These are phyloP conservation scores for Oreochromis grahami DNA, from an alignment of 2,797 vertebrate species.

Conservation along the genomic window DNA sequence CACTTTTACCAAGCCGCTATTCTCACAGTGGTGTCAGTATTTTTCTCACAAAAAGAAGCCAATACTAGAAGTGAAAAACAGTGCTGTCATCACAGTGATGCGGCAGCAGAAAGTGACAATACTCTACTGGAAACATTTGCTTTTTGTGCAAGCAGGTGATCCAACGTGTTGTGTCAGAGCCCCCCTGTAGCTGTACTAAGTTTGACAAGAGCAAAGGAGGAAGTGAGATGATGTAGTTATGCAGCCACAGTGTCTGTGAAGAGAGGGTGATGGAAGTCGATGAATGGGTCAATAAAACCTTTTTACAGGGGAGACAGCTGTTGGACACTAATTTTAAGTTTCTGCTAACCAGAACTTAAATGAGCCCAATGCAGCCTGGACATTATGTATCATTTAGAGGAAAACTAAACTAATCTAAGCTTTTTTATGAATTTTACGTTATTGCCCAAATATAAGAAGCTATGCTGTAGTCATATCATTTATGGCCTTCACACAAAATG, in stretches of 20 bases:
- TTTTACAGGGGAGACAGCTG: background rate
- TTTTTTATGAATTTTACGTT: background rate
- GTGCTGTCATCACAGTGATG: background rate
- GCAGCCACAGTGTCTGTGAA: background rate
- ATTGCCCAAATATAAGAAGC: background rate
- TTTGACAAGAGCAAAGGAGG: background rate
- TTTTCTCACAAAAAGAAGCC: slow-evolving; percentile 12
- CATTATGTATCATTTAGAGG: background rate
- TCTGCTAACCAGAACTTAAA: background rate
- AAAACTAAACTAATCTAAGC: background rate
- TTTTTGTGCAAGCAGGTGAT: background rate
- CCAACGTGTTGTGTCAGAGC: background rate
- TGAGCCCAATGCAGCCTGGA: background rate
- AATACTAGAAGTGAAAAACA: background rate
- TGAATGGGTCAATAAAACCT: background rate
- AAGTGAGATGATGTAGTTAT: background rate
- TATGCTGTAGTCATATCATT: background rate
- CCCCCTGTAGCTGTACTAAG: background rate
- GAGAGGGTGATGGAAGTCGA: background rate
- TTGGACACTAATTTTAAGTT: background rate
- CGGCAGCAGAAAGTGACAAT: background rate
- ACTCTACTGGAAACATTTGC: background rate
- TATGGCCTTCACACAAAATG: background rate
- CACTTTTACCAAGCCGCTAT: slow-evolving; percentile 29
- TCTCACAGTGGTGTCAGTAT: slow-evolving; percentile 11